Conservation (phyloP, 2,888 invertebrate species). For the Brassicogethes aeneus region DNA sequence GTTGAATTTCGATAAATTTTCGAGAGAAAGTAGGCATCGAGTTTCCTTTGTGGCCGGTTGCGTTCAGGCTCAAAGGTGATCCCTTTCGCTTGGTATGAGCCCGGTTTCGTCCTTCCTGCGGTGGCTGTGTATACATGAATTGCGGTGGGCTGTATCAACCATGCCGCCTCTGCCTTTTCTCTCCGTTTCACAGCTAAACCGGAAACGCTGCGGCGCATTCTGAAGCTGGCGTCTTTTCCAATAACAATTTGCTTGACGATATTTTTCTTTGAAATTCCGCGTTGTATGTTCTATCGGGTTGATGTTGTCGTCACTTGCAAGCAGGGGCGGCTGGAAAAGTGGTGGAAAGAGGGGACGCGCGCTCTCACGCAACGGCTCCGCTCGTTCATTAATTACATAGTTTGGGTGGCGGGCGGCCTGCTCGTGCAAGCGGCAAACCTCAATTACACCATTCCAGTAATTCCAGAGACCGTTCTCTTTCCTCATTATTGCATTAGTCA, state of each 20-base stretch:
- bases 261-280: no score
- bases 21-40: no score
- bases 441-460: slow-evolving; percentile 33
- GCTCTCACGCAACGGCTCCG: slow-evolving; percentile 28
- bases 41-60: no score
- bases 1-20: no score
- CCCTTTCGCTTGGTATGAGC: not conserved
- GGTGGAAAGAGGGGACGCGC: slow-evolving; percentile 17
- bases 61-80: not conserved
- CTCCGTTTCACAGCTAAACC: not conserved
- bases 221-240: no score
- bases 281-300: no score
- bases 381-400: slow-evolving; percentile 30
- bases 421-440: slow-evolving; percentile 27
- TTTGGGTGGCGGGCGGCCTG: slow-evolving; percentile 24
- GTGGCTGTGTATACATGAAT: not conserved
- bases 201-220: no score
- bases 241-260: no score
- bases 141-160: not conserved
- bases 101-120: not conserved
- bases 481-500: slow-evolving; percentile 30
- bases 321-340: slow-evolving; percentile 13
- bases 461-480: slow-evolving; percentile 29
- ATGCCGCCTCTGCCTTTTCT: not conserved
- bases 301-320: no score